Evolutionary conservation across 2,113 vertebrate species (phyloP), one percentile per base, ranked within the genome.

Genomic region (Baryphthengus martii): DNA sequence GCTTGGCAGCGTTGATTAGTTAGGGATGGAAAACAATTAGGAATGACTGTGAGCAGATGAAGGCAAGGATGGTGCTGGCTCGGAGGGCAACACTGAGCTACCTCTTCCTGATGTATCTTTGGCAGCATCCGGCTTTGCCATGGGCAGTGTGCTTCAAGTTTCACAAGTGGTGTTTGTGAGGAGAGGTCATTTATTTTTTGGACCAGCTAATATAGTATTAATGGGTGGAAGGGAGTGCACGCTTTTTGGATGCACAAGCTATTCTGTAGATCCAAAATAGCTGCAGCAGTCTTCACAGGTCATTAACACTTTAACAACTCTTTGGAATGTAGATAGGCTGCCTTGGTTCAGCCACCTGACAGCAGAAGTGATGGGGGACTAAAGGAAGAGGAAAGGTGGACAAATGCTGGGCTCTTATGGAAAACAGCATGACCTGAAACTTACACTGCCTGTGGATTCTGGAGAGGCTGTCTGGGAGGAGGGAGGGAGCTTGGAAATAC

Each of bases 201-300:
- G 59, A 80, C 31, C 17, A 77, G 73, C 86, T 84, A 72, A 58
- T 31, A 17, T 19, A 28, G 65, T 71, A 80, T 31, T 58, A 87
- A 63, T 23, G n/a, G 25, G n/a, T 47, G 53, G 50, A 40, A 39
- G 58, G 53, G 45, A 39, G 33, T 21, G 65, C 49, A 45, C 70
- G 40, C 10, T 17, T 83, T 92, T 94, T 93, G 86, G 85, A 88
- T 1, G 9, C 29, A 55, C 55, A 55, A 67, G 26, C 72, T 76
- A 50, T 86, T 95, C 92, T 80, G 39, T 59, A 45, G 63, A 66
- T 88, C 76, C n/a, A 74, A 62, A 96, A 88, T 80, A 90, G 79
- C 90, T 90, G 79, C 77, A 77, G 58, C 72, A 88, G 68, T 62
- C 72, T 92, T 93, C 68, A 77, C 86, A 96, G 83, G 58, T 90